Evolutionary conservation across 2,113 vertebrate species (phyloP), one percentile per base, ranked within the genome.

Genomic region (Cryptoleucopteryx plumbea): DNA sequence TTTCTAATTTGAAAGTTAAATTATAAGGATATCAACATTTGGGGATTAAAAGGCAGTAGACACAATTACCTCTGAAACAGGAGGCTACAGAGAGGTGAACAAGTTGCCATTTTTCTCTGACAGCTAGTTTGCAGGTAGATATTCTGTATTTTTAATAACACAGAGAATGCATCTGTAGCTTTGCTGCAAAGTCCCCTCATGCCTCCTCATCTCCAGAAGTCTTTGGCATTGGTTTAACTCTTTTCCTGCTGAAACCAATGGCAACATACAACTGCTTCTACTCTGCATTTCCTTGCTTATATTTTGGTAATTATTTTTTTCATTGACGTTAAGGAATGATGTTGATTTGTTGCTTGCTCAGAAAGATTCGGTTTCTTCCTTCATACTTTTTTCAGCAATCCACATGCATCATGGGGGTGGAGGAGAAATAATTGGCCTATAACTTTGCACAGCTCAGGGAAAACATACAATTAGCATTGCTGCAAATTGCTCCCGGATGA

Each of bases 351-450:
- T 94, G 9, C 58, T 77, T 70, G 29, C 62, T 78, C 4, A 7
- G 47, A 89, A 86, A 75, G 40, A 70, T 16, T 80, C 52, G 26
- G 32, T 34, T 90, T 78, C 53, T 67, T 78, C 22, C 26, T 80
- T 87, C 73, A 48, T 31, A 38, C n/a, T 70, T 43, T 89, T 82
- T 93, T 77, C 82, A 86, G 36, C 45, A 90, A 59, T 85, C 63
- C 52, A 32, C 59, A 88, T 27, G 74, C 74, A 89, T 83, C 65
- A 27, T 81, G 91, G 68, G 56, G 61, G 36, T 61, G 38, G 36
- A 91, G 48, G 58, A 87, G 85, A 94, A 97, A 93, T 91, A 95
- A 97, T 92, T 92, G 75, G 81, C 91, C 91, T 84, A 58, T 92
- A 94, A 95, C 50, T 91, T 91, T 58, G 75, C n/a, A 78, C 67